Evolutionary conservation across 2,888 invertebrate genomes (phyloP), one percentile per base, ranked within the genome.

Genomic region (Polia nebulosa): DNA sequence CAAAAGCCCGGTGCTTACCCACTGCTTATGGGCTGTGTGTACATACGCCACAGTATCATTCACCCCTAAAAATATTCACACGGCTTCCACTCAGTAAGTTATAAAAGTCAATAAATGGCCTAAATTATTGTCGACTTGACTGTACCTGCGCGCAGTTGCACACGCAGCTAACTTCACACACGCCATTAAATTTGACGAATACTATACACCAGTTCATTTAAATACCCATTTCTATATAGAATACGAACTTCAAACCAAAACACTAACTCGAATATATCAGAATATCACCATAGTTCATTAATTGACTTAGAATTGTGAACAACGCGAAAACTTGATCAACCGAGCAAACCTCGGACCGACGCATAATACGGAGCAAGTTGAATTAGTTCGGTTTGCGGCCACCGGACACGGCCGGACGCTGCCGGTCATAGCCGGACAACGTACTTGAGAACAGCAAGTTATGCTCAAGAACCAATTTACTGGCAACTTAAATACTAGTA

Each of bases 291-390:
- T 11, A 68, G 72, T 75, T 68, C 20, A 59, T 75, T 74, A 72
- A 75, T 72, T 72, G 60, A 56, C 75, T 72, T 59, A 67, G 68
- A 75, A 75, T 60, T 41, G 49, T 49, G 59, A 67, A 75, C 75
- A 67, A 67, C 58, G 47, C 65, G 73, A 52, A 68, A 72, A 72
- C 68, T 72, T 72, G 60, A 75, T 74, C 72, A 72, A 49, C 57
- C 55, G 22, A 59, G 55, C 36, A 56, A 71, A 62, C 69, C 72
- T 52, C 52, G 44, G 29, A 68, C 59, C 74, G 22, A 72, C 58
- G 75, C 59, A 45, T 72, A 51, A 60, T 68, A 72, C 75, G 20
- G 75, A 44, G 68, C 49, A 75, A 72, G 59, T 72, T 68, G 72
- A 72, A 72, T 72, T 75, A 72, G 72, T 68, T 72, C 39, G 22